Percentiles rank a stretch among this genome's conserved stretches.
Evolutionary conservation across 2,888 invertebrate species (phyloP).

Genomic region (Bembecia ichneumoniformis): DNA sequence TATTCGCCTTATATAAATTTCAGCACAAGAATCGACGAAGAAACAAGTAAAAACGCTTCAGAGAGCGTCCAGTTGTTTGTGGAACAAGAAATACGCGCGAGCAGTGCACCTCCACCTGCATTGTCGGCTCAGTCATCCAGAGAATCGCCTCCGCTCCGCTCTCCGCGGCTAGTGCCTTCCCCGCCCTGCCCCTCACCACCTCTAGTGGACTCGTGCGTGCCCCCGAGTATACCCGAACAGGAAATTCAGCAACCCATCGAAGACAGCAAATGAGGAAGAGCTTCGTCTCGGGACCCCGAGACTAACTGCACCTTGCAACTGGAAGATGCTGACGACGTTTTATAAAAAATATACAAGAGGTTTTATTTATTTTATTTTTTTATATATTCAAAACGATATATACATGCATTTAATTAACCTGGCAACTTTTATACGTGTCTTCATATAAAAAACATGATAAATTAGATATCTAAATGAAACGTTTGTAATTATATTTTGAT

Average conservation of each 20-base stretch:
- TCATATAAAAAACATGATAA: slow-evolving; percentile 31
- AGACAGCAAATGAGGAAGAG: slow-evolving; percentile 24
- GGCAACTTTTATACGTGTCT: slow-evolving; percentile 43
- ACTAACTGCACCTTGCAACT: slow-evolving; percentile 9
- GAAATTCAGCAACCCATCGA: slow-evolving; percentile 11
- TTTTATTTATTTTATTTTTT: too few species aligned
- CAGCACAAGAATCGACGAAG: slow-evolving; percentile 19
- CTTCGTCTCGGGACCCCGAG: slow-evolving; percentile 18
- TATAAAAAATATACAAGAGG: slow-evolving; percentile 42
- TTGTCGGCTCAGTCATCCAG: slow-evolving; percentile 10
- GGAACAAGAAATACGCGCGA: slow-evolving; percentile 35
- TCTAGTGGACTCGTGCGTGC: slow-evolving; percentile 35
- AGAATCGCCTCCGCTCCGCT: slow-evolving; percentile 15
- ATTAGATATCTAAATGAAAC: slow-evolving; percentile 45
- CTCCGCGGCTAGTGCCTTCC: slow-evolving; percentile 19
- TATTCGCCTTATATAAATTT: background rate
- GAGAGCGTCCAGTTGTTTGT: slow-evolving; percentile 39
- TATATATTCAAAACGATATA: slow-evolving; percentile 13
- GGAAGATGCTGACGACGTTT: slow-evolving; percentile 32
- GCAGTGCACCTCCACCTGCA: slow-evolving; percentile 35
- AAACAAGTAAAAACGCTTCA: slow-evolving; percentile 34
- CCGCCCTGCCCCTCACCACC: slow-evolving; percentile 10
- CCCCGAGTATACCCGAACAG: slow-evolving; percentile 27
- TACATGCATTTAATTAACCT: slow-evolving; percentile 16
- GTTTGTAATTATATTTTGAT: slow-evolving; percentile 13